Percentiles rank a stretch among this genome's conserved stretches.
Conservation (phyloP, 2,113 vertebrate species). For the Carassius carassius region DNA sequence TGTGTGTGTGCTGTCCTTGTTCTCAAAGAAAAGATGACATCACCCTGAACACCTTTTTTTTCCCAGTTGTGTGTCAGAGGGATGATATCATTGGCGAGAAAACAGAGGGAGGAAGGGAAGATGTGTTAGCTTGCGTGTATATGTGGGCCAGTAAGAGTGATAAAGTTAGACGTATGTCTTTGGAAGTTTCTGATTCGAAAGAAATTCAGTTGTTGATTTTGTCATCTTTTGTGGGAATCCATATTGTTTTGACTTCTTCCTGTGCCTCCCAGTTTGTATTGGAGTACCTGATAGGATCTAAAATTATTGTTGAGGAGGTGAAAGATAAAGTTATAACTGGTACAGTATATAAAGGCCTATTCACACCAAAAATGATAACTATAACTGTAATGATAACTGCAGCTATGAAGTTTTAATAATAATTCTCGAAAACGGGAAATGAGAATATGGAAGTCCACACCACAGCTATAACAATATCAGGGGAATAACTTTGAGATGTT, state of each 20-base stretch:
- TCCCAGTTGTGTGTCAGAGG: conserved; percentile 28
- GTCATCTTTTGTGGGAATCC: conserved; percentile 19
- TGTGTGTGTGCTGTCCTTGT: conserved; percentile 19
- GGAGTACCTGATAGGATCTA: background rate
- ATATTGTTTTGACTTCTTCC: conserved; percentile 27
- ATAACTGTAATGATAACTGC: background rate
- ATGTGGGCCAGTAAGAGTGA: background rate
- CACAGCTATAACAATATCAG: too few species aligned
- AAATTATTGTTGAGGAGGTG: background rate
- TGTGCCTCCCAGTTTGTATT: conserved; percentile 4
- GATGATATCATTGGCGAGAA: conserved; percentile 17
- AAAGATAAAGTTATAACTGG: background rate
- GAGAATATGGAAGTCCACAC: too few species aligned
- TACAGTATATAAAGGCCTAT: background rate
- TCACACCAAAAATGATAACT: background rate
- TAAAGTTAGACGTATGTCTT: conserved; percentile 12
- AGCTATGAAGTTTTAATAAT: background rate
- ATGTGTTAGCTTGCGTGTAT: background rate
- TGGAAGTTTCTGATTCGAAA: conserved; percentile 34
- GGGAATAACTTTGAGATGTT: background rate
- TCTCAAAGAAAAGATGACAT: conserved; percentile 26
- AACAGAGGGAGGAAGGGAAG: conserved; percentile 5
- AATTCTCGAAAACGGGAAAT: too few species aligned
- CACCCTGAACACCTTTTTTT: conserved; percentile 11
- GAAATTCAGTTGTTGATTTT: background rate